These are phyloP conservation scores for Cyprinodon variegatus DNA, from an alignment of 2,113 vertebrate genomes.

Conservation along the genomic window DNA sequence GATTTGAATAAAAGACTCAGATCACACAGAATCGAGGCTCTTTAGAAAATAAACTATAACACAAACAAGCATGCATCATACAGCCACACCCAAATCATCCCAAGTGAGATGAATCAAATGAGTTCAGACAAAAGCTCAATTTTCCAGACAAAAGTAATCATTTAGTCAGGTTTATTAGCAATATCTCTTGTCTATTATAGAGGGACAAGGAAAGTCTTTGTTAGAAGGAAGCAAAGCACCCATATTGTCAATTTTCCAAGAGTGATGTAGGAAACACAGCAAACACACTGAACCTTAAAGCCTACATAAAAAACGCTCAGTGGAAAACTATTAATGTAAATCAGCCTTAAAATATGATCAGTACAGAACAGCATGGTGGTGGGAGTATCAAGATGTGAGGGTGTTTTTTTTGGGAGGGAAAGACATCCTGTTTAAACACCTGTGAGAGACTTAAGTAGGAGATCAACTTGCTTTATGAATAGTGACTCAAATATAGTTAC, in stretches of 20 bases:
- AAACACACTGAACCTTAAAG: not conserved
- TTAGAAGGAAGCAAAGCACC: not conserved
- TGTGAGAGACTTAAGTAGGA: no score
- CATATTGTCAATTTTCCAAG: not conserved
- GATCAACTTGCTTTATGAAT: no score
- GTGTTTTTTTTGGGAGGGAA: no score
- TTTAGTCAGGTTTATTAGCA: slow-evolving; percentile 52
- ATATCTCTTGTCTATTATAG: slow-evolving; percentile 48
- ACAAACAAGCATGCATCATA: slow-evolving; percentile 21
- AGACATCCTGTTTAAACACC: no score
- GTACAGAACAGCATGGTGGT: no score
- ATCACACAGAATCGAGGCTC: slow-evolving; percentile 35
- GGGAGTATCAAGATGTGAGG: no score
- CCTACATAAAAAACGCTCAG: no score
- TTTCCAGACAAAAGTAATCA: slow-evolving; percentile 45
- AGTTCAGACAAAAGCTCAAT: slow-evolving; percentile 46
- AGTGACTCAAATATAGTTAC: no score
- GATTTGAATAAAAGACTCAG: slow-evolving; percentile 14
- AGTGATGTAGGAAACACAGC: not conserved
- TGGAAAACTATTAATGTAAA: no score
- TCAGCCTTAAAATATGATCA: no score
- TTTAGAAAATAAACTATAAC: slow-evolving; percentile 41
- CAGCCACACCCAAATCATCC: not conserved
- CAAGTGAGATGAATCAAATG: slow-evolving; percentile 46
- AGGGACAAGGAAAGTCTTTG: not conserved